phyloP scores from a whole-genome alignment of 2,113 vertebrate species.

The Phyllopteryx taeniolatus region DNA sequence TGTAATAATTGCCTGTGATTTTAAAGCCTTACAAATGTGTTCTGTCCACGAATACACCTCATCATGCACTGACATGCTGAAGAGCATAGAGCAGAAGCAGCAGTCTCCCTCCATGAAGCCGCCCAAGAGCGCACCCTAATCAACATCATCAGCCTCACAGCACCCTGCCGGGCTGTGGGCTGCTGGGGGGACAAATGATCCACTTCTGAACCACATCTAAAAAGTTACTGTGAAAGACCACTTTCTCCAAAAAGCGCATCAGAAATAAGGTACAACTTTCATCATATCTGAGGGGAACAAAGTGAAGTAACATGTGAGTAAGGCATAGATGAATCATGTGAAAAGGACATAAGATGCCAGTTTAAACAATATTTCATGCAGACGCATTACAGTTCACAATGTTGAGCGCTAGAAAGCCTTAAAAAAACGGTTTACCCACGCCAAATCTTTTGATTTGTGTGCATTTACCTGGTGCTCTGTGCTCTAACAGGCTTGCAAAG shows the following conservation, averaged over 20 bases:
- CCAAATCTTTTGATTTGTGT: constrained; percentile 46
- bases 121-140: not conserved
- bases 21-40: not conserved
- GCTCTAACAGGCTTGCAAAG: constrained; percentile 29
- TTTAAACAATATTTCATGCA: not conserved
- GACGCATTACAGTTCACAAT: not conserved
- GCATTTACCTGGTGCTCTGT: constrained; percentile 20
- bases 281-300: not conserved
- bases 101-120: not conserved
- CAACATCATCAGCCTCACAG: not conserved
- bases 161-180: not conserved
- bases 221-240: not conserved
- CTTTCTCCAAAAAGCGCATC: not conserved
- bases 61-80: not conserved
- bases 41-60: not conserved
- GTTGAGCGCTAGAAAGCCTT: not conserved
- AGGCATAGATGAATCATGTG: not conserved
- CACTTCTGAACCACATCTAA: not conserved
- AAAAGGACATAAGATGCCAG: not conserved
- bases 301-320: not conserved
- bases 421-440: constrained; percentile 44
- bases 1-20: not conserved
- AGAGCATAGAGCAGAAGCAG: not conserved
- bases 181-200: not conserved
- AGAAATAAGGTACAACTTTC: not conserved